Evolutionary conservation across 2,888 invertebrate species (phyloP).

Genomic region (Syrista parreyssii): DNA sequence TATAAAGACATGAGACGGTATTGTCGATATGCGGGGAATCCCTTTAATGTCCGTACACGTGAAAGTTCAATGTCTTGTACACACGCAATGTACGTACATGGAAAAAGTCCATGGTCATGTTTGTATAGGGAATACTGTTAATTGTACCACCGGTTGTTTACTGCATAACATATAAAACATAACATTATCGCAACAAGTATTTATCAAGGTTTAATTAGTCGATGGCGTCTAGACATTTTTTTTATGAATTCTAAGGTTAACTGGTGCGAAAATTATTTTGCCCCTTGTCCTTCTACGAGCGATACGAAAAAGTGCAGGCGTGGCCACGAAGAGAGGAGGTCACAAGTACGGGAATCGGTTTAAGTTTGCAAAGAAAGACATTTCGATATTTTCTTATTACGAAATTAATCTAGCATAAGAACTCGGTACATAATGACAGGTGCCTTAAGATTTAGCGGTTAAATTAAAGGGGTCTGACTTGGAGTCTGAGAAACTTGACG

Average conservation of each 20-base stretch:
- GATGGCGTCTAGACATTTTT: not conserved
- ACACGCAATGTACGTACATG: not conserved
- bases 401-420: not conserved
- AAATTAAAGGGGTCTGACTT: not conserved
- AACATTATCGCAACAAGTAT: not conserved
- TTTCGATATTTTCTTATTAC: not conserved
- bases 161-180: not conserved
- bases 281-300: not conserved
- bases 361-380: not conserved
- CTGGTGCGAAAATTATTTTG: not conserved
- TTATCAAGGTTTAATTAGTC: not conserved
- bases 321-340: not conserved
- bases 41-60: not conserved
- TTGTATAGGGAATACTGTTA: not conserved
- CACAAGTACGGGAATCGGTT: not conserved
- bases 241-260: not conserved
- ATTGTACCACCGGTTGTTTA: not conserved
- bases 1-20: not conserved
- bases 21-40: not conserved
- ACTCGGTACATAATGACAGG: not conserved
- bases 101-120: not conserved
- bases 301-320: not conserved
- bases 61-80: not conserved
- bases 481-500: not conserved
- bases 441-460: not conserved